These are phyloP conservation scores for Cyanoliseus patagonus DNA, from an alignment of 2,113 vertebrate species.

Conservation along the genomic window DNA sequence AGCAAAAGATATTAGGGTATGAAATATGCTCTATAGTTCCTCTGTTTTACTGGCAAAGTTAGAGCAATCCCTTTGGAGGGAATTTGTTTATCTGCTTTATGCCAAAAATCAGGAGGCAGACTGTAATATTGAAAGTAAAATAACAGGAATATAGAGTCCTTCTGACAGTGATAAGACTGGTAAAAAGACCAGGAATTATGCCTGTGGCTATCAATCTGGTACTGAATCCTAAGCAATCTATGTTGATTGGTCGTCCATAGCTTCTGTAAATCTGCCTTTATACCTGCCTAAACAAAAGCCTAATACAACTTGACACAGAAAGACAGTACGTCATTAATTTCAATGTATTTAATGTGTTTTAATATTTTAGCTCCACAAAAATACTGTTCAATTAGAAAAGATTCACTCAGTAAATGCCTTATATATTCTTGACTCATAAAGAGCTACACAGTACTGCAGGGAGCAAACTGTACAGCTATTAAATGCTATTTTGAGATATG, in stretches of 20 bases:
- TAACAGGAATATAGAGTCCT: neutral
- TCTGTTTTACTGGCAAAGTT: neutral
- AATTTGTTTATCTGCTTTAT: neutral
- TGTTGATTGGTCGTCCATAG: neutral
- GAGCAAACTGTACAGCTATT: neutral
- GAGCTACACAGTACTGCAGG: neutral
- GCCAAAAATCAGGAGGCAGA: neutral
- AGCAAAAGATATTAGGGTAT: neutral
- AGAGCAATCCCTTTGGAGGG: neutral
- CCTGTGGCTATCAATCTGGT: neutral
- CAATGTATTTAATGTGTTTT: neutral
- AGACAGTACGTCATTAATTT: neutral
- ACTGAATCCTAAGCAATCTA: neutral
- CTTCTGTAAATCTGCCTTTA: neutral
- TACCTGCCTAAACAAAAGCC: neutral
- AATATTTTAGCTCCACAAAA: neutral
- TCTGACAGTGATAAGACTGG: neutral
- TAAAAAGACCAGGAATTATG: neutral
- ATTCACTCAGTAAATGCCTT: neutral
- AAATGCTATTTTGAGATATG: neutral
- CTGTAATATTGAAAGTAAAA: neutral
- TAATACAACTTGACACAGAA: neutral
- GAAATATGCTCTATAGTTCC: neutral
- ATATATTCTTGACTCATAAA: neutral
- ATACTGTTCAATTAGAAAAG: neutral